Percentiles rank a stretch among this genome's conserved stretches.
Evolutionary conservation across 2,797 vertebrate genomes (phyloP).

Genomic region (Coluber constrictor): DNA sequence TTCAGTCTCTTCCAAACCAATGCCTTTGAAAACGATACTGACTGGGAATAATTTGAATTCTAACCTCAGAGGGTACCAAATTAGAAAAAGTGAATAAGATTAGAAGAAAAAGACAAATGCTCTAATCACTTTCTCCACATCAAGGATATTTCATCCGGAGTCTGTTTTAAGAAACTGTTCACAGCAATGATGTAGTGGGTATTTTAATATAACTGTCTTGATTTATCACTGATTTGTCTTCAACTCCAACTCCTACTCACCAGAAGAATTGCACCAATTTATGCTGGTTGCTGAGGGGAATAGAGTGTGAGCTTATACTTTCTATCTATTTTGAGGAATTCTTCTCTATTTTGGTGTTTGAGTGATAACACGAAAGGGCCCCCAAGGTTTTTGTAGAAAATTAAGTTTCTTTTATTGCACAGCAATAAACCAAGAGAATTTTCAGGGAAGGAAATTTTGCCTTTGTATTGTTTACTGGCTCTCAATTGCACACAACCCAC

Average conservation of each 20-base stretch:
- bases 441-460: not conserved
- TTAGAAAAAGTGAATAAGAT: not conserved
- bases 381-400: not conserved
- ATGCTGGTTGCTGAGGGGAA: not conserved
- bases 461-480: not conserved
- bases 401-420: not conserved
- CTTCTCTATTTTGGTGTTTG: not conserved
- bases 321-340: not conserved
- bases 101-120: not conserved
- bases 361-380: not conserved
- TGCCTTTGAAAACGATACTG: not conserved
- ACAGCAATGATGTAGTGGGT: not conserved
- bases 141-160: not conserved
- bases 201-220: not conserved
- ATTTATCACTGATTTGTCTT: not conserved
- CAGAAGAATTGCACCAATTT: not conserved
- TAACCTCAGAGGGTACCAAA: not conserved
- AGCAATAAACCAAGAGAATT: not conserved
- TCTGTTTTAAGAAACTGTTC: not conserved
- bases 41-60: not conserved
- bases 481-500: conserved; percentile 6
- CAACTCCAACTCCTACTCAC: not conserved
- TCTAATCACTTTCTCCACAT: not conserved
- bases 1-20: not conserved
- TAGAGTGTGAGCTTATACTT: not conserved